A percentile compares a stretch with the other conserved stretches of the same genome.
Evolutionary conservation across 1,140 invertebrate species (phyloP).

Genomic region (Rhysida immarginata): DNA sequence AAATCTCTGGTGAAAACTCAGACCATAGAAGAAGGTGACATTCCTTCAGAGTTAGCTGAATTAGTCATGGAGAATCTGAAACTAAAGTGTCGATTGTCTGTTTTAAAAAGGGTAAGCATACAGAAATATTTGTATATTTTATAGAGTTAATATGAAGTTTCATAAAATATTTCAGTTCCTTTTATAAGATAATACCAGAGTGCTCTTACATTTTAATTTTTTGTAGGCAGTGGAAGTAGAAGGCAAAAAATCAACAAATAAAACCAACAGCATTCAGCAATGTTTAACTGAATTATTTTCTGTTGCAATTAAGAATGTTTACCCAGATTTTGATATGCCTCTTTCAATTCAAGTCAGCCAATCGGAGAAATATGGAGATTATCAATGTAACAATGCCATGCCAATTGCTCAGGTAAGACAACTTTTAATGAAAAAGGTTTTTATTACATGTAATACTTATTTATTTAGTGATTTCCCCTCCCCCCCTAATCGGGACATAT

Average conservation of each 20-base stretch:
- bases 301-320: not conserved
- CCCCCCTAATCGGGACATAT: too few species aligned
- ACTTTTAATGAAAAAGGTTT: too few species aligned
- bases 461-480: too few species aligned
- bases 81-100: slow-evolving; percentile 59
- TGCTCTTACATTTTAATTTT: not conserved
- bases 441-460: too few species aligned
- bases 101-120: slow-evolving; percentile 53
- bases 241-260: too few species aligned
- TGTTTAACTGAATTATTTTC: not conserved
- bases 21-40: slow-evolving; percentile 14
- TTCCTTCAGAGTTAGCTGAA: slow-evolving; percentile 27
- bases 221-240: too few species aligned
- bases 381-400: not conserved
- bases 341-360: not conserved
- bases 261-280: not conserved
- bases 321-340: not conserved
- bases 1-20: not conserved
- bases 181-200: not conserved
- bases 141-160: not conserved
- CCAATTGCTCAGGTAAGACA: not conserved
- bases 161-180: not conserved
- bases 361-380: not conserved
- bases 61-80: slow-evolving; percentile 54
- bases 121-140: not conserved